Conservation (phyloP, 2,797 vertebrate species). For the Emys orbicularis region DNA sequence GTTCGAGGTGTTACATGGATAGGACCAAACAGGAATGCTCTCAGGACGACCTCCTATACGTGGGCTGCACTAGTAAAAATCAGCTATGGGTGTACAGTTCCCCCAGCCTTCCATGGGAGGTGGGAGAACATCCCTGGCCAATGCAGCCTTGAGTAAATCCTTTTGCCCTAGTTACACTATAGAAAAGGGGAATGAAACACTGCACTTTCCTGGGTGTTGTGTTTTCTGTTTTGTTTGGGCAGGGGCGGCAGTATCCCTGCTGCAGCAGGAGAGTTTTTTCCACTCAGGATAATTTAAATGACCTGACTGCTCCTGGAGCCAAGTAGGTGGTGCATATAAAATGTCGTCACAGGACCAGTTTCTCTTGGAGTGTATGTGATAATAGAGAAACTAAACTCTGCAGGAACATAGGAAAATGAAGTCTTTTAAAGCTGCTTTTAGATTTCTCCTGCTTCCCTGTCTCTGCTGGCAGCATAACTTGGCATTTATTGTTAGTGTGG, state of each 20-base stretch:
- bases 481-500: not conserved
- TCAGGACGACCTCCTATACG: rapidly evolving
- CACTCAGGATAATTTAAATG: not conserved
- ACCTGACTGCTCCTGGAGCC: not conserved
- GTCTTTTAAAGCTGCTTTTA: not conserved
- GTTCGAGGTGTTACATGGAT: not conserved
- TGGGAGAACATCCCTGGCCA: not conserved
- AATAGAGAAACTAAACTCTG: not conserved
- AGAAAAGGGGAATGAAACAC: not conserved
- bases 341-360: not conserved
- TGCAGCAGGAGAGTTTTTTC: not conserved
- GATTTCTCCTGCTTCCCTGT: not conserved
- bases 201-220: not conserved
- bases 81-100: not conserved
- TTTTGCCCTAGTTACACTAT: not conserved
- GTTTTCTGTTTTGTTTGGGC: not conserved
- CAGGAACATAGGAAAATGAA: not conserved
- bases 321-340: not conserved
- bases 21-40: not conserved
- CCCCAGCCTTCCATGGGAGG: not conserved
- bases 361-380: not conserved
- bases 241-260: not conserved
- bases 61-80: not conserved
- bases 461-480: not conserved
- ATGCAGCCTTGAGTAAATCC: not conserved